Evolutionary conservation across 2,113 vertebrate species (phyloP).

Genomic region (Oxygymnocypris stewartii): DNA sequence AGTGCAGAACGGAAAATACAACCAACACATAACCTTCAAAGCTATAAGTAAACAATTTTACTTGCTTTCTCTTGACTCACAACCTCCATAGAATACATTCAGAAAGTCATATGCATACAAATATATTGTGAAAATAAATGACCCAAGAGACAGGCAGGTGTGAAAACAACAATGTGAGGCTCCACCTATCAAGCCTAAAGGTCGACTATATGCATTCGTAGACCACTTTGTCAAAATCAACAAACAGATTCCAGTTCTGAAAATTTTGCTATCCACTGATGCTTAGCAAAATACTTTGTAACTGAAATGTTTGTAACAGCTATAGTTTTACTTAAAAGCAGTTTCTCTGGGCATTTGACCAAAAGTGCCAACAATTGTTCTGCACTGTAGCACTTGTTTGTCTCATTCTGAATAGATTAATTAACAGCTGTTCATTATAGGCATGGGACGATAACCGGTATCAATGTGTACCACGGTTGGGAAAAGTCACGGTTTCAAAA

Average conservation of each 20-base stretch:
- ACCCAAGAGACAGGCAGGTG: constrained; percentile 34
- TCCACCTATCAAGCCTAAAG: constrained; percentile 16
- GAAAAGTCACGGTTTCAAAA: no score
- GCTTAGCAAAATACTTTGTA: no score
- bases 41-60: constrained; percentile 26
- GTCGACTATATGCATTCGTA: not conserved
- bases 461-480: no score
- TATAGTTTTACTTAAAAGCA: not conserved
- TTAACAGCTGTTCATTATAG: not conserved
- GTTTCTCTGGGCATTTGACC: not conserved
- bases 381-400: not conserved
- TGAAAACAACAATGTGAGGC: constrained; percentile 4
- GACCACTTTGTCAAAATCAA: not conserved
- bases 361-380: not conserved
- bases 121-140: constrained; percentile 7
- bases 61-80: not conserved
- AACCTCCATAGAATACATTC: not conserved
- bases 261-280: not conserved
- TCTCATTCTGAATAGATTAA: not conserved
- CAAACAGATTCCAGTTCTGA: not conserved
- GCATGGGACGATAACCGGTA: no score
- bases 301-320: no score
- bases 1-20: constrained; percentile 7
- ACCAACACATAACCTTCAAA: constrained; percentile 9
- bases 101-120: not conserved